These are phyloP conservation scores for Pimephales promelas DNA, from an alignment of 2,113 vertebrate genomes.

Conservation along the genomic window DNA sequence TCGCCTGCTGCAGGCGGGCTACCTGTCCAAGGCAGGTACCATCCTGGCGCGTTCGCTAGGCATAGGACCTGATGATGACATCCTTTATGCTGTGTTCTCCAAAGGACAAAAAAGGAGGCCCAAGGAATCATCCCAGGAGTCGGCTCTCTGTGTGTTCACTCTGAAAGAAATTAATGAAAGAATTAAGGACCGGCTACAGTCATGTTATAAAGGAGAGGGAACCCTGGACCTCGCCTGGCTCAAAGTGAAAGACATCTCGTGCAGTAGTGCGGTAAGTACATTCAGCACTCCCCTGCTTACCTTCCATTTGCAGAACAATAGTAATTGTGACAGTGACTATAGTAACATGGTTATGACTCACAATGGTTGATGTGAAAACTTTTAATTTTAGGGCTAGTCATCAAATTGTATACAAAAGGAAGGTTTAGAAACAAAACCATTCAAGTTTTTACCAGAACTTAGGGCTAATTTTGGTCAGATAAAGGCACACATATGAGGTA, in stretches of 20 bases:
- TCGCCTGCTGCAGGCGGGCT: conserved; percentile 91
- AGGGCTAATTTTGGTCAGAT: background rate
- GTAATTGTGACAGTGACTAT: background rate
- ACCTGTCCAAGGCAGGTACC: conserved; percentile 90
- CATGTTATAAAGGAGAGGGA: conserved; percentile 97
- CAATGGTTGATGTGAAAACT: background rate
- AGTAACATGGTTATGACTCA: background rate
- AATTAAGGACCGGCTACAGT: conserved; percentile 95
- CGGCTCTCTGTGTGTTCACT: conserved; percentile 93
- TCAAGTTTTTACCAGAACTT: background rate
- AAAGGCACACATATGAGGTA: background rate
- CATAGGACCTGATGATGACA: conserved; percentile 86
- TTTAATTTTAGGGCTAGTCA: background rate
- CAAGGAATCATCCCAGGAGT: conserved; percentile 89
- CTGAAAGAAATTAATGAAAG: conserved; percentile 93
- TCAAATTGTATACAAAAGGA: background rate
- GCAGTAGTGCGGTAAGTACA: conserved; percentile 95
- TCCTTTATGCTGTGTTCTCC: conserved; percentile 94
- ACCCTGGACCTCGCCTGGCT: conserved; percentile 97
- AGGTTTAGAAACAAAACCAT: background rate
- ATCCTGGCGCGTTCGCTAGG: conserved; percentile 86
- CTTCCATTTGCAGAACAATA: background rate
- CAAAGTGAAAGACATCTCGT: conserved; percentile 97
- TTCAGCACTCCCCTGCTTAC: background rate
- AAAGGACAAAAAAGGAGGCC: conserved; percentile 97